Percentiles rank a stretch among this genome's conserved stretches.
Conservation (phyloP, 2,888 invertebrate genomes). For the Phrixothrix hirtus region DNA sequence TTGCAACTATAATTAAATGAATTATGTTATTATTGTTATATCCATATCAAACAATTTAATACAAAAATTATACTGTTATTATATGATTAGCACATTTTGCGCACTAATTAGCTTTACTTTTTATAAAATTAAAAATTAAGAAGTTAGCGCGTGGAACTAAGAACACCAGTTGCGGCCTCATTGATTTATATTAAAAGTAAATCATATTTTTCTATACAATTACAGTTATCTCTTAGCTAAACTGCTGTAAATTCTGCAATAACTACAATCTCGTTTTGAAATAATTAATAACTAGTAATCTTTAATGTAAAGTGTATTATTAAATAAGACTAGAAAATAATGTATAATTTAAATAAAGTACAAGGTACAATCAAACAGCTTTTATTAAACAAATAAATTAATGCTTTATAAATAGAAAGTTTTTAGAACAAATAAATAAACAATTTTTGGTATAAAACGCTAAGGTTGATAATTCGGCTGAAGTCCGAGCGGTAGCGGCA, state of each 20-base stretch:
- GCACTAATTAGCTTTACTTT: too few species aligned
- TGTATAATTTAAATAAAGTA: not conserved
- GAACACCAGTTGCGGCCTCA: not conserved
- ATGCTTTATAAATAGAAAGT: constrained; percentile 27
- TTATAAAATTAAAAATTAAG: not conserved
- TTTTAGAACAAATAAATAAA: constrained; percentile 33
- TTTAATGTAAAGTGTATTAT: too few species aligned
- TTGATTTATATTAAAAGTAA: not conserved
- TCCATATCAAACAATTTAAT: too few species aligned
- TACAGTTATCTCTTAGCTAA: not conserved
- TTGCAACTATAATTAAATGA: too few species aligned
- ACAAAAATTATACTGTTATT: too few species aligned
- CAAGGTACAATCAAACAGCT: not conserved
- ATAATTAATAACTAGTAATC: too few species aligned
- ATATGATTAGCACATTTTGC: too few species aligned
- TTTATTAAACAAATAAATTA: constrained; percentile 30
- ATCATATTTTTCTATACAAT: too few species aligned
- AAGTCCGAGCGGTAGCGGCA: constrained; percentile 52
- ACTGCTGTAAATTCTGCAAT: not conserved
- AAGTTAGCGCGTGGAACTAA: not conserved
- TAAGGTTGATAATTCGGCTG: constrained; percentile 66
- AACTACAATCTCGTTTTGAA: not conserved
- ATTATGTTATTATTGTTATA: too few species aligned
- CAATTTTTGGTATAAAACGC: constrained; percentile 26
- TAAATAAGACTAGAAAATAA: not conserved